Evolutionary conservation across 2,797 vertebrate genomes (phyloP).

Genomic region (Chiloscyllium punctatum): DNA sequence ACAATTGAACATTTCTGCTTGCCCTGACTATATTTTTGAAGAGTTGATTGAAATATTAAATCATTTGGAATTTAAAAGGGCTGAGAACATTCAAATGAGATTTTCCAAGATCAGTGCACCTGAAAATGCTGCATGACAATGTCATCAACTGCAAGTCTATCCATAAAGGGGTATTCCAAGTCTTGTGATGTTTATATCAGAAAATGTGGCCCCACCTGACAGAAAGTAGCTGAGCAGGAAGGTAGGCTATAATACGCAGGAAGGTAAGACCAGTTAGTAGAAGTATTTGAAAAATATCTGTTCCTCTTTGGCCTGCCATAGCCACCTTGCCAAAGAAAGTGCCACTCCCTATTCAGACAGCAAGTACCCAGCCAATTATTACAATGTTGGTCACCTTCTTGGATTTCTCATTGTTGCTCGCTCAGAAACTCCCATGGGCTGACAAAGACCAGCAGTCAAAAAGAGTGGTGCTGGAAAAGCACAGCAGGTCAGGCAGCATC

Average conservation of each 20-base stretch:
- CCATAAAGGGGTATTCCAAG: background rate
- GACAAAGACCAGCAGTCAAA: background rate
- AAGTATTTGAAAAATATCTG: background rate
- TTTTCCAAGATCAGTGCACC: background rate
- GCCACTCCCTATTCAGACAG: background rate
- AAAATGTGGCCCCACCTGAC: background rate
- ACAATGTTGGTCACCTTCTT: background rate
- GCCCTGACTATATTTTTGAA: background rate
- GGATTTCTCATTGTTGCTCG: background rate
- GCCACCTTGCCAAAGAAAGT: background rate
- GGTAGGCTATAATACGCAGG: no score
- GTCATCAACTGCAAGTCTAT: background rate
- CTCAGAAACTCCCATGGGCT: background rate
- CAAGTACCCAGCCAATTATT: background rate
- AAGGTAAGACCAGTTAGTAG: background rate
- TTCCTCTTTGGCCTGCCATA: no score
- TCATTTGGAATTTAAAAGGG: background rate
- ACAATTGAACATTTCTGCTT: background rate
- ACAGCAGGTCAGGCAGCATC: no score
- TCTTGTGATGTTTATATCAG: background rate
- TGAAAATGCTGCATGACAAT: background rate
- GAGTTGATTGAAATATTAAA: slow-evolving; percentile 4
- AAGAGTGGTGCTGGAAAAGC: no score
- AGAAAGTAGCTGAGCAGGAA: background rate
- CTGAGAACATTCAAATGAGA: background rate